Evolutionary conservation across 2,888 invertebrate species (phyloP).

Genomic region (Bombylius discolor): DNA sequence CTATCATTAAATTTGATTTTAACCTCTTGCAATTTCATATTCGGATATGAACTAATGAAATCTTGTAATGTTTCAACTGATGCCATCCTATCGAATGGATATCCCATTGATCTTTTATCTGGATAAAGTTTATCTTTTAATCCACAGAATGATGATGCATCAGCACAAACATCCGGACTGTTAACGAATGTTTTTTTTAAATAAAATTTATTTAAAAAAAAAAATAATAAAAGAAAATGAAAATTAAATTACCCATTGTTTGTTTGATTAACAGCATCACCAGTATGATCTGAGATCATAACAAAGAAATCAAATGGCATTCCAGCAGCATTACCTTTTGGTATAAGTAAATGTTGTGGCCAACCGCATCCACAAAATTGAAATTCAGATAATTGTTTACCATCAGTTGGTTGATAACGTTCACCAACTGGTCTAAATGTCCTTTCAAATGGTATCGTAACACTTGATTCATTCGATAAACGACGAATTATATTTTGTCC

Average conservation of each 20-base stretch:
- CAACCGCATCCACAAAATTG: constrained; percentile 83
- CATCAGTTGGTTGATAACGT: constrained; percentile 37
- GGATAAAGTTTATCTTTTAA: constrained; percentile 54
- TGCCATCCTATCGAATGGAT: constrained; percentile 40
- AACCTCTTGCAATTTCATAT: constrained; percentile 55
- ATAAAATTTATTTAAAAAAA: neutral
- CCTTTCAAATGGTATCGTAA: constrained; percentile 70
- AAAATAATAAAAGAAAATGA: neutral
- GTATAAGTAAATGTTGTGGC: constrained; percentile 70
- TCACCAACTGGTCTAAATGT: constrained; percentile 60
- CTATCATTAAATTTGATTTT: constrained; percentile 44
- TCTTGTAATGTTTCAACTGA: constrained; percentile 44
- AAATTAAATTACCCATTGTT: constrained; percentile 12
- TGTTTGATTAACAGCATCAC: constrained; percentile 39
- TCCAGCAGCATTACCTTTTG: constrained; percentile 56
- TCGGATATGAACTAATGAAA: constrained; percentile 46
- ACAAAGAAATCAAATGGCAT: constrained; percentile 56
- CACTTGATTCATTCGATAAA: constrained; percentile 54
- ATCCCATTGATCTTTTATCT: constrained; percentile 53
- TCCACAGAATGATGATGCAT: constrained; percentile 57
- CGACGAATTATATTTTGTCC: constrained; percentile 55
- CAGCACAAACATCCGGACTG: constrained; percentile 39
- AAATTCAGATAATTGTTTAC: constrained; percentile 42
- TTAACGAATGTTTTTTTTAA: neutral
- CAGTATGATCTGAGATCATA: constrained; percentile 61